Conservation (phyloP, 1,140 invertebrate species). For the Choristoneura fumiferana region DNA sequence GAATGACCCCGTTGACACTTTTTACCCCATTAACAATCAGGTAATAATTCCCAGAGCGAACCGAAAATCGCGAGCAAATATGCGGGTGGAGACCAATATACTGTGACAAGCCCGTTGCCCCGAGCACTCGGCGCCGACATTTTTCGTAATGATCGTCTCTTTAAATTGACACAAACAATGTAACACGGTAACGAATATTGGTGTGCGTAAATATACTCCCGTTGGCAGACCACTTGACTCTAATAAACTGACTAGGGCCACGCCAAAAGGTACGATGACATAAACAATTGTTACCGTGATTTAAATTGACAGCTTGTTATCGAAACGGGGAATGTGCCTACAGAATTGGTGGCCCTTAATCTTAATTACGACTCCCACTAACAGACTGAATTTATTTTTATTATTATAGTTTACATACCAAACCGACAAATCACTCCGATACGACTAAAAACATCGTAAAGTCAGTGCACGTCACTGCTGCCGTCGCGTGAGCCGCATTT, state of each 20-base stretch:
- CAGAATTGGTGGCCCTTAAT: neutral
- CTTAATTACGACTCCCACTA: conserved; percentile 5
- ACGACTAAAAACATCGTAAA: conserved; percentile 4
- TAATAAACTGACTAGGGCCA: conserved; percentile 9
- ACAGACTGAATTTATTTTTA: neutral
- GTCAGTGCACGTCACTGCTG: conserved; percentile 4
- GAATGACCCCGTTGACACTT: no score
- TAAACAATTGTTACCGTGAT: conserved; percentile 18
- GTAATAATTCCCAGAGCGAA: no score
- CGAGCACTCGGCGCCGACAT: no score
- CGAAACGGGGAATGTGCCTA: conserved; percentile 10
- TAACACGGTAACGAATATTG: no score
- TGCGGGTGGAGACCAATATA: no score
- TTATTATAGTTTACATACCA: conserved; percentile 2
- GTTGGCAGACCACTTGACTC: conserved; percentile 8
- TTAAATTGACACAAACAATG: no score
- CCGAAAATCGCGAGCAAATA: no score
- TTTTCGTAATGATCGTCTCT: no score
- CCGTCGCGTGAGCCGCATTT: conserved; percentile 2
- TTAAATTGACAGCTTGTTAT: conserved; percentile 19
- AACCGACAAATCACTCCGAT: conserved; percentile 6
- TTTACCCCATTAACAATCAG: no score
- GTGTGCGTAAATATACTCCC: neutral
- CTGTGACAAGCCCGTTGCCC: no score
- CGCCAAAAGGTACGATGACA: conserved; percentile 14